Evolutionary conservation across 2,888 invertebrate species (phyloP).

Genomic region (Agrenia bidenticulata): DNA sequence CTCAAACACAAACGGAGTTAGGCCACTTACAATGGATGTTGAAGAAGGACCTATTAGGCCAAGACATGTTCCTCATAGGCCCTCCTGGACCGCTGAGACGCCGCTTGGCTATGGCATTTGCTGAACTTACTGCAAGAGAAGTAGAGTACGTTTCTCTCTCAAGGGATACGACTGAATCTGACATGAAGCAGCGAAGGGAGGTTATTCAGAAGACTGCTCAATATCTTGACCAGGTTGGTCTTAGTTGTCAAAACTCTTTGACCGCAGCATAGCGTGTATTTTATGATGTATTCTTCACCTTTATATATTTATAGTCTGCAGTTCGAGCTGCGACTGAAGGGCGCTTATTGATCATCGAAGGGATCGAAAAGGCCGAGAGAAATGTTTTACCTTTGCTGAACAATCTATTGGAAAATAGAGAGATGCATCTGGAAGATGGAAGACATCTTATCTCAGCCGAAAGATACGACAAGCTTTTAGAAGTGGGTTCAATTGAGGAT

Average conservation of each 20-base stretch:
- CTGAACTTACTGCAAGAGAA: slow-evolving; percentile 85
- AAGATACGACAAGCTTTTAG: slow-evolving; percentile 83
- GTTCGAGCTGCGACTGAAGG: slow-evolving; percentile 89
- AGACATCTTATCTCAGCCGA: slow-evolving; percentile 84
- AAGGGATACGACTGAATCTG: slow-evolving; percentile 94
- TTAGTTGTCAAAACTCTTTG: too few relatives aligned
- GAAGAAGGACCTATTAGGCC: slow-evolving; percentile 88
- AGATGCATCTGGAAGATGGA: slow-evolving; percentile 98
- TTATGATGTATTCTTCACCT: too few relatives aligned
- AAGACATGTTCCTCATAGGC: slow-evolving; percentile 94
- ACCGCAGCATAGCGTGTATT: too few relatives aligned
- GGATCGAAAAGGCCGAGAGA: slow-evolving; percentile 95
- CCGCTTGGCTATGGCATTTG: slow-evolving; percentile 79
- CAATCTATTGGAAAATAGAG: slow-evolving; percentile 93
- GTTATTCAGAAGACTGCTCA: slow-evolving; percentile 82
- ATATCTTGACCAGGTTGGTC: slow-evolving; percentile 84
- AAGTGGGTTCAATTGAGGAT: slow-evolving; percentile 62
- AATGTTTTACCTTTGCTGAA: slow-evolving; percentile 95
- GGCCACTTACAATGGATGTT: slow-evolving; percentile 82
- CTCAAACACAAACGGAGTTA: slow-evolving; percentile 38
- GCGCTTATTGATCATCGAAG: slow-evolving; percentile 84
- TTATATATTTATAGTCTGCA: slow-evolving; percentile 76
- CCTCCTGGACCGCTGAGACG: slow-evolving; percentile 82
- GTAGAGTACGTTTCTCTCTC: slow-evolving; percentile 91
- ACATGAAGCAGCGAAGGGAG: slow-evolving; percentile 92